Base-by-base conservation (phyloP, 2,888 invertebrate genomes). In the Axea sp. region DNA sequence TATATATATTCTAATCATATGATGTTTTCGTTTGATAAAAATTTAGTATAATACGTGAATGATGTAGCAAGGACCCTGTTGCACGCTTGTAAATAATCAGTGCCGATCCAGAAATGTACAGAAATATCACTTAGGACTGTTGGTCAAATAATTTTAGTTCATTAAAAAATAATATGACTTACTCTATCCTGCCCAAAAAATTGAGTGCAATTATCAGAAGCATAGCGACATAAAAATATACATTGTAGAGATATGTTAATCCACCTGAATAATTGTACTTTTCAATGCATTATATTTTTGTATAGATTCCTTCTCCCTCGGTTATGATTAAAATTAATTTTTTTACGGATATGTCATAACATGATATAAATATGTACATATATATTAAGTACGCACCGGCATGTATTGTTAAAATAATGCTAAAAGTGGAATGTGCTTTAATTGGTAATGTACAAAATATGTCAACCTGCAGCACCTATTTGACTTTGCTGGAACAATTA, bases 271-370 rank as follows among this genome's bases (percentile, higher is more conserved):
- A 30, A 33, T 22, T 12, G 31, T 11, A 62, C 31, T 39, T 49
- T 51, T 31, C 24, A 43, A 45, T 26, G 33, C 26, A 33, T 51
- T 43, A 41, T 64, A 64, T 64, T 64, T 64, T 62, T 62, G 22
- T 62, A 62, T 62, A 28, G 28, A 60, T 53, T 53, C 6, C 24
- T 43, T 47, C 22, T 24, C 33, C 24, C 17, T 35, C 15, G 6
- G 11, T 41, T 57, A 14, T 31, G 19, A 19, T 51, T n/a, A n/a
- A n/a, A n/a, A n/a, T n/a, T n/a, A n/a, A n/a, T n/a, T n/a, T n/a
- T n/a, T n/a, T n/a, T n/a, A 62, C 41, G 31, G 14, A 49, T 62
- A 49, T 62, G 49, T 49, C 9, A n/a, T n/a, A n/a, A n/a, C n/a
- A n/a, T n/a, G n/a, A n/a, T n/a, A n/a, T n/a, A n/a, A n/a, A n/a